Evolutionary conservation across 2,888 invertebrate genomes (phyloP), one percentile per base, ranked within the genome.

Genomic region (Baccha elongata): DNA sequence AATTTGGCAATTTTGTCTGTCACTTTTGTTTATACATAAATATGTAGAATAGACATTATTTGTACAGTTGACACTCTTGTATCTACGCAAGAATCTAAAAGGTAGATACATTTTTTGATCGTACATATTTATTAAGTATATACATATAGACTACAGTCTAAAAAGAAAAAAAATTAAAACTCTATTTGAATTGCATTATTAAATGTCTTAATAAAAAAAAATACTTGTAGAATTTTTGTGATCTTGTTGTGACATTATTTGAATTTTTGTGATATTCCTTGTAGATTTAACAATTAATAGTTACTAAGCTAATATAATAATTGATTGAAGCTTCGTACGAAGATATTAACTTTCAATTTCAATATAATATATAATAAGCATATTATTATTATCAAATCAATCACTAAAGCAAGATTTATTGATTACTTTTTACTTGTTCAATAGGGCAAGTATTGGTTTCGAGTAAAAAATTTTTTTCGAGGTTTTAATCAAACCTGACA

Each of bases 271-370:
- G 3, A 6, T 4, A 26, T 32, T 32, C 7, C 8, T 32, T 32
- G 5, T 32, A 32, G 3, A 32, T 32, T 32, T 8, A 32, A 32
- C 29, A 32, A 32, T 7, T 32, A 6, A 7, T 32, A 32, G 11
- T 21, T 46, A n/a, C 23, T 23, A 7, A 15, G 10, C 52, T 17
- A 29, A 29, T 50, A 15, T 1, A 13, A 7, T 15, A 26, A 10
- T 15, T n/a, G n/a, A n/a, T n/a, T n/a, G n/a, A n/a, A n/a, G n/a
- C 11, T 32, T 32, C 17, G 1, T 8, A 6, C 17, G 7, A 52
- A 23, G 13, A 8, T 58, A 58, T 15, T 58, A n/a, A 23, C 55
- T 58, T 58, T 58, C 37, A 58, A 37, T 58, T 15, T 58, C 55
- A 55, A 19, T 11, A 0, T n/a, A 32, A 1, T 13, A 13, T 35